A percentile compares a stretch with the other conserved stretches of the same genome.
phyloP scores from a whole-genome alignment of 2,797 vertebrate species.

The Karalla daura region DNA sequence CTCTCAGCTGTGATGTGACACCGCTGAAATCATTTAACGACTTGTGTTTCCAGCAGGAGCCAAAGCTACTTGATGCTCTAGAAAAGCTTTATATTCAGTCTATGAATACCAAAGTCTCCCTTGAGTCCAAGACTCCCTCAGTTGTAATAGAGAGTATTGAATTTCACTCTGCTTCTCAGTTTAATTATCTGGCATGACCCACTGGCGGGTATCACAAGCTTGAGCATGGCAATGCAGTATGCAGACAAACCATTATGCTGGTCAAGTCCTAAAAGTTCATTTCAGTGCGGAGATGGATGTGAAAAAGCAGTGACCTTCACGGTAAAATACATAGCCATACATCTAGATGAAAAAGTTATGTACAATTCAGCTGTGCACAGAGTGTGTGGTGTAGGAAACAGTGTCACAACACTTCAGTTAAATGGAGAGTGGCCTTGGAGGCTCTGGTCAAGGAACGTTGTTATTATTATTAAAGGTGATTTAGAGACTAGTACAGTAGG shows the following conservation, averaged over 20 bases:
- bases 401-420: constrained; percentile 16
- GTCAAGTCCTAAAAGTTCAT: constrained; percentile 63
- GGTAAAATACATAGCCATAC: constrained; percentile 38
- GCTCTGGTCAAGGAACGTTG: constrained; percentile 9
- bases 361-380: constrained; percentile 20
- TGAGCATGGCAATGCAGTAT: constrained; percentile 28
- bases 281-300: constrained; percentile 45
- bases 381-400: not conserved
- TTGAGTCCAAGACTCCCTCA: constrained; percentile 24
- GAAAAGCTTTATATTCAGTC: constrained; percentile 43
- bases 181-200: constrained; percentile 76
- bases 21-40: not conserved
- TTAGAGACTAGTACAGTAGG: not conserved
- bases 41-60: constrained; percentile 20
- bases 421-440: constrained; percentile 4
- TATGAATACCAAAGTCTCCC: constrained; percentile 46
- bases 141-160: constrained; percentile 64
- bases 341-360: constrained; percentile 35
- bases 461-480: not conserved
- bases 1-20: not conserved
- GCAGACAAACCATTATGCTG: constrained; percentile 70
- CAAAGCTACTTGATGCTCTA: constrained; percentile 28
- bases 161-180: constrained; percentile 66
- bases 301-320: constrained; percentile 66
- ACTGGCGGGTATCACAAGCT: constrained; percentile 49